Evolutionary conservation across 2,113 vertebrate genomes (phyloP), one percentile per base, ranked within the genome.

Genomic region (Ctenodactylus gundi): DNA sequence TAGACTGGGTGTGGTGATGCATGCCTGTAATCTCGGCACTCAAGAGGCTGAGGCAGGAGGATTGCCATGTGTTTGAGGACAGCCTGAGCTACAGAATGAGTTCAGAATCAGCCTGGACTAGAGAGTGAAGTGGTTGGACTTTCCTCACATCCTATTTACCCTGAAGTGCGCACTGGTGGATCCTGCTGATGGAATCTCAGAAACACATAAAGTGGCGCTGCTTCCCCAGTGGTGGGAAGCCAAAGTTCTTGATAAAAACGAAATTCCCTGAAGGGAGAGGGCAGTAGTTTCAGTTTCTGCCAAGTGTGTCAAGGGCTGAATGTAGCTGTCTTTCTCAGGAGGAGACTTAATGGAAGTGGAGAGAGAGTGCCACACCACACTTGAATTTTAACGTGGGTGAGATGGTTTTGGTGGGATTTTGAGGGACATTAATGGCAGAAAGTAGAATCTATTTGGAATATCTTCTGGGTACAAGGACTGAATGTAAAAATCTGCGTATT

Each of bases 181-280:
- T 6, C 44, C 34, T 46, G 3, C 29, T 60, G 29, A 29, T 34
- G 41, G 44, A n/a, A 76, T 55, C 65, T 93, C 58, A 62, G 36
- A 76, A 64, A 11, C 17, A 14, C 7, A 34, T 41, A 65, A 72
- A 78, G 75, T 29, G 27, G 2, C 12, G 3, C 17, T 78, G 39
- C 39, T 93, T 83, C 29, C 46, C 12, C 29, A 58, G 29, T 21
- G 18, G 3, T 92, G 14, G 17, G n/a, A 88, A 88, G 60, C 41
- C 25, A 85, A 60, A 72, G 29, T 73, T 88, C 44, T 34, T 5
- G 15, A 88, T 85, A 82, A 72, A 87, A 92, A 81, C 44, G 68
- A 6, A 65, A 39, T 67, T 88, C 84, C n/a, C n/a, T 41, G 51
- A 75, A n/a, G 17, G 65, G 31, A 41, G 11, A 77, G 46, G 41